Conservation (phyloP, 2,113 vertebrate species). For the Amazona vittata region DNA sequence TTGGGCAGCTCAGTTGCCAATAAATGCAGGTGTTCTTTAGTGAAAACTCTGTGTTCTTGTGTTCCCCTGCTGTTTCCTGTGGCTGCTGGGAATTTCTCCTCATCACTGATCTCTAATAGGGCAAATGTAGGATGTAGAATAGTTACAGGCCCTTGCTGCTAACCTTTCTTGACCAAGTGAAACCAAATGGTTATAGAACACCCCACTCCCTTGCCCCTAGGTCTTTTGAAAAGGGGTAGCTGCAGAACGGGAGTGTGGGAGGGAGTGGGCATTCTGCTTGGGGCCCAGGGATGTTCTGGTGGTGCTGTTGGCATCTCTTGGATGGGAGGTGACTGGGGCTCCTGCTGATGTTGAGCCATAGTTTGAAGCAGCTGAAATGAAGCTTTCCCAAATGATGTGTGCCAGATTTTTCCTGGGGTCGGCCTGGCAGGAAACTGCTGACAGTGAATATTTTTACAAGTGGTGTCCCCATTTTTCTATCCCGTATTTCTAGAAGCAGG, state of each 20-base stretch:
- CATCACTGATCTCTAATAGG: neutral
- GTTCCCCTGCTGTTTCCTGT: neutral
- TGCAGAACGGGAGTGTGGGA: neutral
- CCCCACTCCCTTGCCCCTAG: fast-evolving
- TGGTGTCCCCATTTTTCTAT: neutral
- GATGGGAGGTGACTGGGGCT: neutral
- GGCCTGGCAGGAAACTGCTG: neutral
- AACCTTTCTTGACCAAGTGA: neutral
- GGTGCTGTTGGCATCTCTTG: neutral
- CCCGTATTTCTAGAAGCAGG: fast-evolving
- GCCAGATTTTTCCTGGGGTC: neutral
- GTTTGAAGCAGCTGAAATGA: neutral
- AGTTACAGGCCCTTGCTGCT: neutral
- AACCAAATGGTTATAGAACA: neutral
- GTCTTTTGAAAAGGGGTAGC: neutral
- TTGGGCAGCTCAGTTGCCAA: neutral
- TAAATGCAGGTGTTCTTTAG: neutral
- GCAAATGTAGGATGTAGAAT: neutral
- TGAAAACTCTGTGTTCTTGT: neutral
- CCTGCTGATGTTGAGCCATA: neutral
- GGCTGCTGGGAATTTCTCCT: fast-evolving
- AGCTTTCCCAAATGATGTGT: neutral
- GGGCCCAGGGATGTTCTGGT: neutral
- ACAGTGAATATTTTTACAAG: neutral
- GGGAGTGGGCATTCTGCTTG: neutral